Evolutionary conservation across 1,140 invertebrate species (phyloP), one percentile per base, ranked within the genome.

Genomic region (Varroa destructor): DNA sequence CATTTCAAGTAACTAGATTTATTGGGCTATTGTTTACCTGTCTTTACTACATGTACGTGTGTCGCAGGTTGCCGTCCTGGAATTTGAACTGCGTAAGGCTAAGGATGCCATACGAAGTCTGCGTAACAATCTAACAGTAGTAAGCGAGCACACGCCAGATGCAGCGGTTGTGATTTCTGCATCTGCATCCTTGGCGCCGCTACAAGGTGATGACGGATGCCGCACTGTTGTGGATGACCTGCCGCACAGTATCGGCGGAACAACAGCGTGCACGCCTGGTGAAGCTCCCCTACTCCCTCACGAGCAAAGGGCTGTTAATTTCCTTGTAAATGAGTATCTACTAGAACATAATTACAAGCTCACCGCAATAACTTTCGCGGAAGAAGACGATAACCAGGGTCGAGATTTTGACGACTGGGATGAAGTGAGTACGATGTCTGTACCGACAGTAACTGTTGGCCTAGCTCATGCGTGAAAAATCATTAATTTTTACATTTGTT

Each of bases 401-500:
- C 37, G 8, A 86, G 89, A 93, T 82, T 91, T 93, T 84, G 91
- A 93, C 81, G 88, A 91, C 77, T 93, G 91, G 91, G 89, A 92
- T 81, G 89, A 92, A 82, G 87, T 89, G n/a, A 58, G 57, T 6
- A 36, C 3, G 36, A 42, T 37, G 57, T 37, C 57, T 51, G 46
- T 8, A 51, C 3, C 46, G 8, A 51, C 46, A 51, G 8, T 8
- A 51, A 51, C 8, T 51, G 46, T 8, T 51, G 46, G 8, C 8
- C 8, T 51, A 3, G 46, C 46, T 51, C 3, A 51, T 8, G 46
- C 4, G 3, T 51, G 8, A 51, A 3, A 8, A 51, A 51, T 51
- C 46, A 0, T 51, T 51, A 51, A 51, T 51, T 51, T 5, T 51
- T 51, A 8, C 46, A 51, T 8, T 51, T 51, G 8, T 51, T 8